Conservation (phyloP, 2,797 vertebrate species). For the Phrynocephalus guinanensis region DNA sequence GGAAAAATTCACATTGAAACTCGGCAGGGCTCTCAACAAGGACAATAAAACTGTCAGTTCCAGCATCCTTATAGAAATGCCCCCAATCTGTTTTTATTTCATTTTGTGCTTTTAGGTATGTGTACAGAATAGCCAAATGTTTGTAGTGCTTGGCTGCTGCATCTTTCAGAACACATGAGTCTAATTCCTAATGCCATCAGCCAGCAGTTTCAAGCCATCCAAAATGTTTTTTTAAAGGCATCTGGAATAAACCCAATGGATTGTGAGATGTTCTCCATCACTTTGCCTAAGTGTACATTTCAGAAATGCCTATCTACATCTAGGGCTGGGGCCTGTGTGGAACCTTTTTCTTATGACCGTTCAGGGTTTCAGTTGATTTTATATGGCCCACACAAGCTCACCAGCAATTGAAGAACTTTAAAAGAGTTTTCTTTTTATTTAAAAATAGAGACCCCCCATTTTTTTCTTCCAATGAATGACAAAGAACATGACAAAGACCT, state of each 20-base stretch:
- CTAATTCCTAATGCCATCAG: neutral
- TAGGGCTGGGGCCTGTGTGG: neutral
- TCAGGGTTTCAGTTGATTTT: neutral
- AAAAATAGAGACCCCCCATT: too few species aligned
- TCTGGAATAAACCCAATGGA: neutral
- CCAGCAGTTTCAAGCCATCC: neutral
- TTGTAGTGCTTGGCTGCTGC: neutral
- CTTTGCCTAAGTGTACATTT: too few species aligned
- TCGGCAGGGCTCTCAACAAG: neutral
- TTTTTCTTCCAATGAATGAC: too few species aligned
- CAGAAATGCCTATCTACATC: neutral
- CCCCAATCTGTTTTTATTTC: neutral
- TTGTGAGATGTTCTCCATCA: too few species aligned
- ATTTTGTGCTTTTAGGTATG: conserved; percentile 2
- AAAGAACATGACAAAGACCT: too few species aligned
- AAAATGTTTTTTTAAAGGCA: neutral
- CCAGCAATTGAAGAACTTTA: neutral
- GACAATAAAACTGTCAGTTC: neutral
- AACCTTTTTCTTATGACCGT: neutral
- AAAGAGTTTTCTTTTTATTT: neutral
- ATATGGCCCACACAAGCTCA: neutral
- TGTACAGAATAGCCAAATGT: neutral
- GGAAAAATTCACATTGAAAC: conserved; percentile 10
- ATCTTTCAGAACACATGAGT: neutral
- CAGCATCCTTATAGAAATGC: neutral